Base-by-base conservation (phyloP, 2,888 invertebrate species). In the Belgica antarctica region DNA sequence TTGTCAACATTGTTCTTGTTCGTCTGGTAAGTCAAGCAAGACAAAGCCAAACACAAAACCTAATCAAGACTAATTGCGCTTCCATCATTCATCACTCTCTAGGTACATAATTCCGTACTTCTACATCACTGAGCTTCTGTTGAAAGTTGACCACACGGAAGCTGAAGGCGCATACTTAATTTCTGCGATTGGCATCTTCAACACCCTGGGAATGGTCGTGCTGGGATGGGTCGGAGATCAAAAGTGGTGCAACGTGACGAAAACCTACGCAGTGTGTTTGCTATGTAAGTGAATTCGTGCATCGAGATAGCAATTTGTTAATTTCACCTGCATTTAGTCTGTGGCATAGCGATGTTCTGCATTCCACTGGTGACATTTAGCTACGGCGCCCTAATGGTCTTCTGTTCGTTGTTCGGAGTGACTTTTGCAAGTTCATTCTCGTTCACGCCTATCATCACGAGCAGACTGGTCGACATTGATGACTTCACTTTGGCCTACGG, bases 51-150 rank as follows among this genome's bases (percentile, higher is more conserved):
- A 52, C 10, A n/a, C 41, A n/a, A 10, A 2, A 41, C n/a, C 34
- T 31, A 12, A 31, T 31, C 34, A 31, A 31, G n/a, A n/a, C n/a
- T 22, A 41, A 41, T 24, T 24, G 12, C 7, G 17, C 4, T 36
- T 17, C 12, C 25, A 28, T 69, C 24, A 19, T 12, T n/a, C n/a
- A n/a, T n/a, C n/a, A n/a, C n/a, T n/a, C n/a, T 94, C 92, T 80
- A 95, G 94, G 91, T 92, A 92, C 80, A 96, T 97, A 76, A 92
- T 96, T 71, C 95, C 96, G 12, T 97, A 97, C 81, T 92, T 96
- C 78, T 96, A 94, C 80, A 83, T 96, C 72, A 90, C 91, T 70
- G 94, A 96, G 76, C 88, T 91, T 77, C 88, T 93, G 82, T 84
- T 85, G 34, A 84, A 86, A 8, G 83, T 86, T 72, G 87, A 87